These are phyloP conservation scores for Elymnias hypermnestra DNA, from an alignment of 1,140 invertebrate species.

Conservation along the genomic window DNA sequence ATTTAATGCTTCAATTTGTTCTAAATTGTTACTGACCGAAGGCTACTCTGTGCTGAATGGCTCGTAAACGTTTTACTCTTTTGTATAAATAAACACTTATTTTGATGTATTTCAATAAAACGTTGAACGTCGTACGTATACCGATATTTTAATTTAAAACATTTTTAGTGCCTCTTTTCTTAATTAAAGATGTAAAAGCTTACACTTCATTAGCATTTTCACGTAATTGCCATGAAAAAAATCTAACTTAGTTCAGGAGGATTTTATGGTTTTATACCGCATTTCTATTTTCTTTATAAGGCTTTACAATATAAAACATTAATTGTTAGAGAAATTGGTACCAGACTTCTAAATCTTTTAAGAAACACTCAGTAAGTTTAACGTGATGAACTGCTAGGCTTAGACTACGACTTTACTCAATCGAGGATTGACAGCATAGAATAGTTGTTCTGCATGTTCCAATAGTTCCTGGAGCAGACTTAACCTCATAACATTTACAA, in stretches of 20 bases:
- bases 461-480: too few species aligned
- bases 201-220: not conserved
- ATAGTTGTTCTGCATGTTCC: too few species aligned
- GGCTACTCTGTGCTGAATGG: constrained; percentile 12
- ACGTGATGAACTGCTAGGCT: too few species aligned
- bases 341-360: too few species aligned
- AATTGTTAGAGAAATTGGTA: too few species aligned
- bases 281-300: too few species aligned
- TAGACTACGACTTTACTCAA: too few species aligned
- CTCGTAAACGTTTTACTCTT: constrained; percentile 20
- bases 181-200: constrained; percentile 6
- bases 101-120: constrained; percentile 12
- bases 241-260: not conserved
- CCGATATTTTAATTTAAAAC: constrained; percentile 2
- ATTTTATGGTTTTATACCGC: not conserved
- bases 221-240: constrained; percentile 1
- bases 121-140: not conserved
- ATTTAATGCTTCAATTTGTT: constrained; percentile 24
- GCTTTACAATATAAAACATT: too few species aligned
- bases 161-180: not conserved
- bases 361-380: too few species aligned
- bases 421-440: too few species aligned
- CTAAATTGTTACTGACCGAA: constrained; percentile 21
- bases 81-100: constrained; percentile 19
- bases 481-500: too few species aligned